Conservation (phyloP, 1,140 invertebrate species). For the Euura lappo region DNA sequence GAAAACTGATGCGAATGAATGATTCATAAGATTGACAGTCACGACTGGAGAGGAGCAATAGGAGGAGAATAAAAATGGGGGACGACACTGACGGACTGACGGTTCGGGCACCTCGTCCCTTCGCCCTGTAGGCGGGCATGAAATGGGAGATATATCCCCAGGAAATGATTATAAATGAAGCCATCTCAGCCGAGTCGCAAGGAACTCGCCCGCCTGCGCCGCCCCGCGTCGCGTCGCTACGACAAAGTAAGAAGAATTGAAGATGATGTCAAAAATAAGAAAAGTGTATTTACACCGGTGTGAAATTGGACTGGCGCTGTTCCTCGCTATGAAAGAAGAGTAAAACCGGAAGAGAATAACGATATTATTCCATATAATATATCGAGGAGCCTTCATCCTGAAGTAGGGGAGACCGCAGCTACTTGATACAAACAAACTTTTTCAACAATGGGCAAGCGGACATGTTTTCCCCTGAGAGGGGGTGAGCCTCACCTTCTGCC, state of each 20-base stretch:
- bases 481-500: too few species aligned
- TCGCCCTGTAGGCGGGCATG: conserved; percentile 30
- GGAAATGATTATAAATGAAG: conserved; percentile 59
- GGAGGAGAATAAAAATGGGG: not conserved
- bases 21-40: not conserved
- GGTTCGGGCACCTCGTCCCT: conserved; percentile 18
- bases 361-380: too few species aligned
- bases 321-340: conserved; percentile 47
- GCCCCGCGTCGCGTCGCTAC: conserved; percentile 16
- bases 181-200: conserved; percentile 37
- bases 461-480: too few species aligned
- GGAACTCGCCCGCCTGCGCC: conserved; percentile 28
- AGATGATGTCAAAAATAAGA: conserved; percentile 51
- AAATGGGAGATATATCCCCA: conserved; percentile 46
- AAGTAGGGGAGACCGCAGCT: too few species aligned
- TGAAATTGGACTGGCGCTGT: conserved; percentile 56
- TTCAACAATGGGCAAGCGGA: too few species aligned
- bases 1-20: not conserved
- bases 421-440: too few species aligned
- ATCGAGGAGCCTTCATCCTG: too few species aligned
- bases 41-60: not conserved
- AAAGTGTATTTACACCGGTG: conserved; percentile 58
- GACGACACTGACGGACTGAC: conserved; percentile 3
- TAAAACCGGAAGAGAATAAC: too few species aligned
- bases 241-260: conserved; percentile 52